Conservation (phyloP, 2,797 vertebrate genomes). For the Macroramphosus scolopax region DNA sequence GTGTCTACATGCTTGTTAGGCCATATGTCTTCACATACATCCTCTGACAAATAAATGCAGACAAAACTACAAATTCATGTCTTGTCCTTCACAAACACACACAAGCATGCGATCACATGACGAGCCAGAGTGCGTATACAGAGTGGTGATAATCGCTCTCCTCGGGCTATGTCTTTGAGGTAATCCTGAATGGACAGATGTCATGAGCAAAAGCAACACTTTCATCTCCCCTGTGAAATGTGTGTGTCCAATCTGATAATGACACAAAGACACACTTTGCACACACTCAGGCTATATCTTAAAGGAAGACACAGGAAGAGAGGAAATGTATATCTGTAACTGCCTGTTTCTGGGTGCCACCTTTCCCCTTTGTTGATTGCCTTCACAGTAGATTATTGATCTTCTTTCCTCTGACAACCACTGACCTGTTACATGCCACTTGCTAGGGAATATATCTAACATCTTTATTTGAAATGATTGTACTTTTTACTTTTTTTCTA, state of each 20-base stretch:
- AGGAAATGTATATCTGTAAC: conserved; percentile 49
- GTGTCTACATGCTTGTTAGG: conserved; percentile 41
- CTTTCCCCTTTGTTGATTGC: conserved; percentile 26
- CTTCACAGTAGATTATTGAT: conserved; percentile 21
- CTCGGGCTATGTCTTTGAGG: conserved; percentile 66
- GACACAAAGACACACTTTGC: conserved; percentile 60
- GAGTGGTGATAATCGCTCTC: conserved; percentile 61
- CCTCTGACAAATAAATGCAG: conserved; percentile 20
- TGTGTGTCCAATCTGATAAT: conserved; percentile 81
- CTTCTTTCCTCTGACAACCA: conserved; percentile 18
- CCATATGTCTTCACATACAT: conserved; percentile 39
- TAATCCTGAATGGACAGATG: conserved; percentile 68
- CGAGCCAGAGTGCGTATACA: conserved; percentile 21
- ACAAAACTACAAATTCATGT: conserved; percentile 12
- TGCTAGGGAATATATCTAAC: not conserved
- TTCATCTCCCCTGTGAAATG: conserved; percentile 74
- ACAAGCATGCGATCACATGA: conserved; percentile 52
- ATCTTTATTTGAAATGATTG: no score
- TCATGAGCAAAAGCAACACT: conserved; percentile 62
- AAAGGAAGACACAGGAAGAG: conserved; percentile 41
- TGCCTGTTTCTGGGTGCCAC: conserved; percentile 46
- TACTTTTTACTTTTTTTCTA: no score
- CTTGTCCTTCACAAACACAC: conserved; percentile 10
- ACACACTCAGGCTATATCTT: conserved; percentile 42
- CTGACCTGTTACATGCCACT: conserved; percentile 28